phyloP scores from a whole-genome alignment of 2,888 invertebrate species.

The Oegoconia quadripuncta region DNA sequence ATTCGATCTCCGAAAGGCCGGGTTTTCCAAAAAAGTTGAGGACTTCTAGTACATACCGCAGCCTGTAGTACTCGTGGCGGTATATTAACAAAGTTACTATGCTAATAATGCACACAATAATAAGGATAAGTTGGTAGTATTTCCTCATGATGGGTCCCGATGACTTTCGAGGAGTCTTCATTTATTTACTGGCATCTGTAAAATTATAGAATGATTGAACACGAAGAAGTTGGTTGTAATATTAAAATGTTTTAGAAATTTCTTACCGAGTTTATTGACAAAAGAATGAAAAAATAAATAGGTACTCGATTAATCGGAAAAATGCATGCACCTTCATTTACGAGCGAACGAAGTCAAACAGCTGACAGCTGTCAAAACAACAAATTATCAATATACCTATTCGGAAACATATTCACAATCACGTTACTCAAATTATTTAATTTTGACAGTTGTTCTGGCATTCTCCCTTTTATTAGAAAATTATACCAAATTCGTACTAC shows the following conservation, averaged over 20 bases:
- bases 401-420: no score
- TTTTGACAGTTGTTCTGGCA: no score
- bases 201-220: slow-evolving; percentile 15
- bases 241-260: background rate
- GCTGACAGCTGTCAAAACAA: background rate
- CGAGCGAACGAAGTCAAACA: background rate
- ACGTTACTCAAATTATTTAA: no score
- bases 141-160: slow-evolving; percentile 83
- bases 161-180: slow-evolving; percentile 62
- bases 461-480: no score
- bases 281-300: background rate
- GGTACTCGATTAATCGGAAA: no score
- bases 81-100: slow-evolving; percentile 88
- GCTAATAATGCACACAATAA: slow-evolving; percentile 85
- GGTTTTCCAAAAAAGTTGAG: slow-evolving; percentile 91
- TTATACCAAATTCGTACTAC: no score
- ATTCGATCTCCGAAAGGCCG: slow-evolving; percentile 72
- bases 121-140: slow-evolving; percentile 88
- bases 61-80: slow-evolving; percentile 90
- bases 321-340: no score
- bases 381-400: no score
- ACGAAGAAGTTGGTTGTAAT: background rate
- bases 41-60: slow-evolving; percentile 90
- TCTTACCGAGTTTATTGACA: background rate
- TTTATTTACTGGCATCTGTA: slow-evolving; percentile 48